Conservation (phyloP, 2,888 invertebrate species). For the Coenonympha arcania region DNA sequence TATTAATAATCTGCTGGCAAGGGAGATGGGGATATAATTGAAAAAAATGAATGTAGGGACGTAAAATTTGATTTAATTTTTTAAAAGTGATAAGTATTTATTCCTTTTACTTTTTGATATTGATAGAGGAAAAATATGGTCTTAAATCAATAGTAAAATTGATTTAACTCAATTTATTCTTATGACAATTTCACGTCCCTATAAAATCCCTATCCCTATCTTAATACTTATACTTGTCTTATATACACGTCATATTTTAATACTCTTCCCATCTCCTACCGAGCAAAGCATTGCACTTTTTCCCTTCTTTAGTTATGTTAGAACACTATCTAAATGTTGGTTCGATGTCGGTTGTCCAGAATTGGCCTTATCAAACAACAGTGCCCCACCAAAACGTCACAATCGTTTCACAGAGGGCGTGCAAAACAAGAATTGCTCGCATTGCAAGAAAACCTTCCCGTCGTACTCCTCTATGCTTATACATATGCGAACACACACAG, state of each 20-base stretch:
- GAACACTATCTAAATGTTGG: slow-evolving; percentile 51
- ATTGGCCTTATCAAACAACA: slow-evolving; percentile 83
- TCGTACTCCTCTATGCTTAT: slow-evolving; percentile 86
- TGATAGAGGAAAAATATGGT: too few species aligned
- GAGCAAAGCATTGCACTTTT: slow-evolving; percentile 24
- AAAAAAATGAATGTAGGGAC: neutral
- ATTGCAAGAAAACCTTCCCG: slow-evolving; percentile 83
- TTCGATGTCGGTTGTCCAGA: slow-evolving; percentile 76
- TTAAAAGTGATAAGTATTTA: too few species aligned
- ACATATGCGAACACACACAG: slow-evolving; percentile 83
- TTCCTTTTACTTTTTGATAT: too few species aligned
- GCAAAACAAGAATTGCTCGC: slow-evolving; percentile 77
- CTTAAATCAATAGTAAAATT: neutral
- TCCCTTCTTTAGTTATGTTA: slow-evolving; percentile 11
- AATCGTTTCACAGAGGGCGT: slow-evolving; percentile 74
- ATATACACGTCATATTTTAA: too few species aligned
- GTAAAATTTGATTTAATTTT: too few species aligned
- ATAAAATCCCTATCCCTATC: too few species aligned
- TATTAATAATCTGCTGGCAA: neutral
- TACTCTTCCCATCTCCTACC: neutral
- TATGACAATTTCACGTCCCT: neutral
- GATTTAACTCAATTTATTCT: too few species aligned
- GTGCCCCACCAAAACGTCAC: slow-evolving; percentile 77
- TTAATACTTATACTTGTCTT: too few species aligned
- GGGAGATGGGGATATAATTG: neutral